Evolutionary conservation across 2,113 vertebrate species (phyloP), one percentile per base, ranked within the genome.

Genomic region (Thunnus maccoyii): DNA sequence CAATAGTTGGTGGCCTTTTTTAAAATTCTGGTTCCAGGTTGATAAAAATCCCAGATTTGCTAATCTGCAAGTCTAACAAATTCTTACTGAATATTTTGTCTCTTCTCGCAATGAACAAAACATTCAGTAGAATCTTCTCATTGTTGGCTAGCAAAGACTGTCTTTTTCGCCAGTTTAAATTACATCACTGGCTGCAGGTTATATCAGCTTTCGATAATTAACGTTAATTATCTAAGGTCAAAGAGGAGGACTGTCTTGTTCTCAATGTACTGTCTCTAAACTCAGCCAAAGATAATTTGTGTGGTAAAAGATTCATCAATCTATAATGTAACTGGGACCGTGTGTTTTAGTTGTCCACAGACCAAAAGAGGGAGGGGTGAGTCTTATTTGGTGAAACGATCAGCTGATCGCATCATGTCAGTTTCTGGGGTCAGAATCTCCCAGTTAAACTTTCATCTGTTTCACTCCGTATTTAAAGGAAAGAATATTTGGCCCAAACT

Each of bases 241-340:
- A 10, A 41, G 10, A 41, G 2, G 9, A 13, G 22, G 66, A 27
- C 25, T 54, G 17, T 17, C 30, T 6, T n/a, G 10, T 72, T n/a
- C 0, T 27, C 47, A 36, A 61, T 32, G 11, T 50, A 17, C 22
- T 58, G 12, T 47, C 50, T 15, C 52, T 47, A 5, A 55, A 25
- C 20, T 46, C 22, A n/a, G 69, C 69, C 69, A 47, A 60, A 50
- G 70, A 60, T 61, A 14, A 50, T n/a, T 7, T 60, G 12, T 57
- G 36, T 25, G 18, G 6, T 55, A 25, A 69, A 22, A 30, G 18
- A 5, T 32, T 44, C 57, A 32, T 13, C 15, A 9, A 15, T 32
- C 57, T 15, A 14, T 30, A 30, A 30, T 30, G 9, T 6, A 12
- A 27, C 36, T 56, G 55, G 41, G 8, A 3, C 54, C 5, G 44